Base-by-base conservation (phyloP, 2,888 invertebrate genomes). In the Ecliptopera silaceata region DNA sequence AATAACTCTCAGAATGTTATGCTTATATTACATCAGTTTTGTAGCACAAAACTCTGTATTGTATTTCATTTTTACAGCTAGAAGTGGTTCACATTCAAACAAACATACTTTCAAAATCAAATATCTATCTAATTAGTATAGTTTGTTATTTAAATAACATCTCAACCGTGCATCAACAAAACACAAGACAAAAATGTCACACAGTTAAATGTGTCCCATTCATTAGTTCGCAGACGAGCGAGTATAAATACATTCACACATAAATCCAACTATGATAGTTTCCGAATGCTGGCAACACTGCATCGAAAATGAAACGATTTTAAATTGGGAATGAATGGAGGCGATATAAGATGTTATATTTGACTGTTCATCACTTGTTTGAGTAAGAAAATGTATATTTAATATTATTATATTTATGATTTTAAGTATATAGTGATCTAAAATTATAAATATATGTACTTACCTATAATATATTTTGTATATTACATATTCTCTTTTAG, bases 161-260 rank as follows among this genome's bases (percentile, higher is more conserved):
- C 15, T 41, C 15, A 11, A n/a, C n/a, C 47, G 36, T 46, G 42
- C 49, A 53, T 34, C 36, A 49, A 48, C 41, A 45, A 48, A 45
- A 41, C 49, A 15, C 15, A 42, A 57, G 43, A 48, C 12, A 48
- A 46, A 48, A 46, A 50, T 49, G 38, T 41, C 20, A 26, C 13
- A 45, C 49, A 58, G 12, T 49, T 57, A 48, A 58, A 31, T 50
- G 10, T 36, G 54, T 50, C 54, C 15, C 54, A 59, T 59, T 59
- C 50, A 59, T 54, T 51, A 56, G 18, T 18, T 18, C 29, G 45
- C 12, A 48, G 54, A 53, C 57, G 42, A 42, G 32, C 52, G 38
- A 38, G 26, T 64, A 59, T 61, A 64, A 63, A 63, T 66, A 64
- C 48, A 56, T 61, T 36, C 53, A 59, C 61, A 61, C 57, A 56